Evolutionary conservation across 2,113 vertebrate genomes (phyloP), one percentile per base, ranked within the genome.

Genomic region (Numida meleagris): DNA sequence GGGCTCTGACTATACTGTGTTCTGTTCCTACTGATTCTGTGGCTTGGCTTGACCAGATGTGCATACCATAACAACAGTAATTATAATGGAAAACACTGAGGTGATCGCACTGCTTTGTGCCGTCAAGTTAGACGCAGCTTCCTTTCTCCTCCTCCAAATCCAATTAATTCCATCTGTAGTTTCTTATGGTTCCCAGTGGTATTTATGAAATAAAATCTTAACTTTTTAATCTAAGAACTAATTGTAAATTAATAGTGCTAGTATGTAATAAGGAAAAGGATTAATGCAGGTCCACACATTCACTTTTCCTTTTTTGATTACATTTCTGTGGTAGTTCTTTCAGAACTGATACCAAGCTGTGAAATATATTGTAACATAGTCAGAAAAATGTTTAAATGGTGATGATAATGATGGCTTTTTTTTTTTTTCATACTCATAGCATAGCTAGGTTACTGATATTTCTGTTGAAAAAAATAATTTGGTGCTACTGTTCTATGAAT

Each of bases 151-250:
- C n/a, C 40, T 94, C 23, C 78, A 93, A 89, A 87, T 82, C 71
- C 33, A 80, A 82, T 96, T 94, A 95, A 94, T 93, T 96, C 71
- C 46, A 93, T 91, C 63, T 88, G 55, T 78, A 77, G 17, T 77
- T 94, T 89, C 87, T 94, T 91, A 58, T 70, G 66, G 89, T 93
- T 93, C 84, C 82, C 87, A 59, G 12, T 77, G 38, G 91, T 74
- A 87, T 96, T 92, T 85, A 70, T 91, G 84, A 89, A 94, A 82
- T 82, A 95, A 94, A 94, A 70, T 93, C 74, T 82, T 24, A 79
- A 80, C 4, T 96, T 96, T 94, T 85, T 94, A 91, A 93, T 93
- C 67, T 89, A 76, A 92, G 78, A 96, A 70, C 71, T 89, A 95
- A 80, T 89, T 94, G 91, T 89, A 93, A 94, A 95, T 93, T 94